Conservation (phyloP, 2,888 invertebrate genomes). For the Trichopoda pennipes region DNA sequence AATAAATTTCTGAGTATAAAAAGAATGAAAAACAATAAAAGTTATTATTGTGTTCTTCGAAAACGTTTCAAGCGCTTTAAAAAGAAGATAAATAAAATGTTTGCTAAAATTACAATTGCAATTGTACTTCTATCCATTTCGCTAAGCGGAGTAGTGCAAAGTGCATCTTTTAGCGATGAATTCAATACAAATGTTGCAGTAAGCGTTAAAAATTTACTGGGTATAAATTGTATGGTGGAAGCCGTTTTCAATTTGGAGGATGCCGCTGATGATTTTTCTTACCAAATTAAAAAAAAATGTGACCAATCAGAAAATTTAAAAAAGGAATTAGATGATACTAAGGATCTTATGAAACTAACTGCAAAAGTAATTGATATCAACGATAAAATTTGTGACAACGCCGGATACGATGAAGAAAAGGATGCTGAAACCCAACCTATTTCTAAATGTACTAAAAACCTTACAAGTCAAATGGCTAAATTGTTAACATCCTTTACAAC, state of each 20-base stretch:
- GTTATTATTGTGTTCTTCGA: not conserved
- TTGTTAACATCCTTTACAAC: not conserved
- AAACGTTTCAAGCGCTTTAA: not conserved
- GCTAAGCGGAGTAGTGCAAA: slow-evolving; percentile 3
- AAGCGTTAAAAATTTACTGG: slow-evolving; percentile 22
- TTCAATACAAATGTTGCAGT: slow-evolving; percentile 1
- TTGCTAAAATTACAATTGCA: slow-evolving; percentile 26
- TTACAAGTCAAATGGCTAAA: slow-evolving; percentile 24
- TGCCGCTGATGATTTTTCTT: slow-evolving; percentile 33
- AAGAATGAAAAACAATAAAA: not conserved
- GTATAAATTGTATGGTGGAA: slow-evolving; percentile 39
- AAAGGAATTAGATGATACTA: slow-evolving; percentile 7
- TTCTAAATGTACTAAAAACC: not conserved
- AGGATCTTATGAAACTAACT: slow-evolving; percentile 4
- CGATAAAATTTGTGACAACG: slow-evolving; percentile 39
- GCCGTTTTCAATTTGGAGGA: slow-evolving; percentile 19
- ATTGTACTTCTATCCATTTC: slow-evolving; percentile 31
- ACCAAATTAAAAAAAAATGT: slow-evolving; percentile 24
- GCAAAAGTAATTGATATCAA: slow-evolving; percentile 15
- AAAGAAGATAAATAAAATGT: slow-evolving; percentile 14
- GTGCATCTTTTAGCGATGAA: not conserved
- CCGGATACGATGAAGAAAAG: slow-evolving; percentile 21
- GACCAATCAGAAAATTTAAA: not conserved
- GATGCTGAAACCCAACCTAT: not conserved
- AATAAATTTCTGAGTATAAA: slow-evolving; percentile 32